Evolutionary conservation across 2,888 invertebrate genomes (phyloP), one percentile per base, ranked within the genome.

Genomic region (Metacarcinus magister): DNA sequence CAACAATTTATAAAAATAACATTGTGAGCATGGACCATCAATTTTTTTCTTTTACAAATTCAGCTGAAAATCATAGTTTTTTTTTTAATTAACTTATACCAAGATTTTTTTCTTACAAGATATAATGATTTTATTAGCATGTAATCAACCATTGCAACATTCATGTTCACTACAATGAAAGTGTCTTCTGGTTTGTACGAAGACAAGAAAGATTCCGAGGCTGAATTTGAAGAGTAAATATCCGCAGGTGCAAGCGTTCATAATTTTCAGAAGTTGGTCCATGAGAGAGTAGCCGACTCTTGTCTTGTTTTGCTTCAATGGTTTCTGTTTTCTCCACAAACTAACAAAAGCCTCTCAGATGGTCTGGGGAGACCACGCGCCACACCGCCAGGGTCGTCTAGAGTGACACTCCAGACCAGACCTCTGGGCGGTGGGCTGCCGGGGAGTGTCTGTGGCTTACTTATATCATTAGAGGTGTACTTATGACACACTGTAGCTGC

Each of bases 361-460:
- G 94, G 75, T 95, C 96, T 93, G 96, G 96, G 96, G 96, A 96
- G 96, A 89, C 87, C 93, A 93, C 87, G 39, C 87, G 60, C 95
- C 89, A 54, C 75, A 16, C 48, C 54, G 95, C 60, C 96, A 96
- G 96, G 95, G 96, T 93, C 94, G 94, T 96, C 96, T 96, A 96
- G 96, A 96, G 95, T 60, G 2, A 13, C 46, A 28, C 95, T 94
- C 94, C 96, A 94, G 94, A 94, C 92, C 67, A 39, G 95, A 93
- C 96, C 90, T 13, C 96, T 96, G 89, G 94, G 60, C 75, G 75
- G 95, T 46, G 39, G 96, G 39, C 87, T 39, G 87, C 39, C 16
- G 39, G 28, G 87, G 87, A 87, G 87, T 87, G 87, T 87, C 13
- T 39, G 87, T 87, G 87, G 87, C 87, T 87, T 87, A 75, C 75